Evolutionary conservation across 2,888 invertebrate species (phyloP).

Genomic region (Beris chalybata): DNA sequence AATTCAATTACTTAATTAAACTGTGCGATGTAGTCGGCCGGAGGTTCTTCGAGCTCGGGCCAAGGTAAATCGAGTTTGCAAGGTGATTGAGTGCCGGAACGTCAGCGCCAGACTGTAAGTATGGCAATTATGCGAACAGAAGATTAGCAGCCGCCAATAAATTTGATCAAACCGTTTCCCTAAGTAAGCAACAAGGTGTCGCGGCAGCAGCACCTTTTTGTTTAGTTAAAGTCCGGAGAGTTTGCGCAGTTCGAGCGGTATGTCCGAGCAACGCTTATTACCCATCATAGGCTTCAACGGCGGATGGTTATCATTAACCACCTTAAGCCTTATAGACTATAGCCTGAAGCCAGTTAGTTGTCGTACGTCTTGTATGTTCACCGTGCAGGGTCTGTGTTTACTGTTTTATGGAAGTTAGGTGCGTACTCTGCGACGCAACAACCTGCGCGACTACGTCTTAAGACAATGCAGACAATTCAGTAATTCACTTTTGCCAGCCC

Average conservation of each 20-base stretch:
- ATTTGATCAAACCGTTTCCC: conserved; percentile 35
- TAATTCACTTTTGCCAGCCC: conserved; percentile 27
- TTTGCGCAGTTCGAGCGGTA: conserved; percentile 1
- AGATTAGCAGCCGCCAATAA: conserved; percentile 37
- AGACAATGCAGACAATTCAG: conserved; percentile 23
- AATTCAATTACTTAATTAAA: conserved; percentile 40
- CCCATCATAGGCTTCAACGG: conserved; percentile 9
- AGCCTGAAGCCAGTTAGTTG: no score
- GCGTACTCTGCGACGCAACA: neutral
- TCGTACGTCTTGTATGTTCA: no score
- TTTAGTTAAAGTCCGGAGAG: conserved; percentile 20
- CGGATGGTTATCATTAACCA: conserved; percentile 26
- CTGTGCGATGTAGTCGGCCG: conserved; percentile 16
- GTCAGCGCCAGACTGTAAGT: conserved; percentile 29
- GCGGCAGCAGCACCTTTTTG: conserved; percentile 33
- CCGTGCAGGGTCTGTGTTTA: neutral
- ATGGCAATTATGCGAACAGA: conserved; percentile 35
- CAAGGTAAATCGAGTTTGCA: conserved; percentile 24
- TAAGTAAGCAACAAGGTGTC: conserved; percentile 33
- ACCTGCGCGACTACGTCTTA: conserved; percentile 18
- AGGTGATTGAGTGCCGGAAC: conserved; percentile 27
- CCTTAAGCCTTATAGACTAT: neutral
- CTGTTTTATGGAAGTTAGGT: neutral
- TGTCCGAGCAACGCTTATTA: conserved; percentile 9
- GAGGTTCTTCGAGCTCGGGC: neutral